These are phyloP conservation scores for Spilosoma lubricipeda DNA, from an alignment of 2,888 invertebrate genomes.

Conservation along the genomic window DNA sequence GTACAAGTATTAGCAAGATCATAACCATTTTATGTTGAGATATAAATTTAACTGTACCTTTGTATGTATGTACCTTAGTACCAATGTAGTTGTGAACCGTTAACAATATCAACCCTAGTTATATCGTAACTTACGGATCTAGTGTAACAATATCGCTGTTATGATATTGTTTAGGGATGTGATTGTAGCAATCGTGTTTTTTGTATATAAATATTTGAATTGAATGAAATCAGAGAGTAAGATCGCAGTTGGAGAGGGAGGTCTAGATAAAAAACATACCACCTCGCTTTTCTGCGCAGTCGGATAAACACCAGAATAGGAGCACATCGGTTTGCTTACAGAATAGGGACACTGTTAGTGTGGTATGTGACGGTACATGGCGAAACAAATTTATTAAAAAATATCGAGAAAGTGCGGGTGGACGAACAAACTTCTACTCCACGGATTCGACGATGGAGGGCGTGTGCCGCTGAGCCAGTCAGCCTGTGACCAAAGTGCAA, in stretches of 20 bases:
- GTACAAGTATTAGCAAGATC: constrained; percentile 42
- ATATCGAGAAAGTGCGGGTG: too few relatives aligned
- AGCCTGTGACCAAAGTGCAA: too few relatives aligned
- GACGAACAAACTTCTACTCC: too few relatives aligned
- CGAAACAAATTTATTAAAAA: too few relatives aligned
- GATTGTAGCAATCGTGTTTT: background rate
- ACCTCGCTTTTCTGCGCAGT: too few relatives aligned
- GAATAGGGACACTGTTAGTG: too few relatives aligned
- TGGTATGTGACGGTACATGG: too few relatives aligned
- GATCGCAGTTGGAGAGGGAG: background rate
- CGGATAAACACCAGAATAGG: too few relatives aligned
- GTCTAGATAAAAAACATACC: too few relatives aligned
- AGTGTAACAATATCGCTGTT: background rate
- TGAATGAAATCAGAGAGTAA: background rate
- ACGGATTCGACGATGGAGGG: too few relatives aligned
- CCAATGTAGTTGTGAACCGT: constrained; percentile 8
- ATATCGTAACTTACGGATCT: background rate
- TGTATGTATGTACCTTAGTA: constrained; percentile 5
- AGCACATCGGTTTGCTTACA: too few relatives aligned
- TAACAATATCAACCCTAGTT: constrained; percentile 9
- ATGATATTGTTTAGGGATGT: background rate
- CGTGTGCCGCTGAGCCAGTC: too few relatives aligned
- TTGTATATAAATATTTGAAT: background rate
- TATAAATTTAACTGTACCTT: constrained; percentile 36
- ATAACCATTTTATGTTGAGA: constrained; percentile 48